Percentiles rank a stretch among this genome's conserved stretches.
These are phyloP conservation scores for Mycetomoellerius zeteki DNA, from an alignment of 1,140 invertebrate species.

Conservation along the genomic window DNA sequence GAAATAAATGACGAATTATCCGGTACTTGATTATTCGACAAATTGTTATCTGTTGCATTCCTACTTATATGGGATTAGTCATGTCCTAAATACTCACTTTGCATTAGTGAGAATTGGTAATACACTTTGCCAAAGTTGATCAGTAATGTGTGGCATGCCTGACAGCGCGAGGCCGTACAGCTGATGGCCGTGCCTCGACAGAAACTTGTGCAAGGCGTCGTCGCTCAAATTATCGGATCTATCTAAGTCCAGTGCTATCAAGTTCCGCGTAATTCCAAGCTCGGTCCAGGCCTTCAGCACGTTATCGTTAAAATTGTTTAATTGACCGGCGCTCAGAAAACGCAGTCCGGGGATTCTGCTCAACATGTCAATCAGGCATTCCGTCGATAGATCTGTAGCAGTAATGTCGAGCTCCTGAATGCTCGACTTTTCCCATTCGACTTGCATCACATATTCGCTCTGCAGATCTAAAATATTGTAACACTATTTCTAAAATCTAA, in stretches of 20 bases:
- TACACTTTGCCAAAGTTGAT: constrained; percentile 98
- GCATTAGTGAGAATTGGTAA: constrained; percentile 96
- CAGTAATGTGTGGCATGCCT: constrained; percentile 99
- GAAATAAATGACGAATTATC: no score
- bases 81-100: constrained; percentile 89
- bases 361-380: constrained; percentile 97
- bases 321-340: constrained; percentile 97
- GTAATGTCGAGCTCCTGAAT: constrained; percentile 98
- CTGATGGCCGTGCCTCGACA: constrained; percentile 95
- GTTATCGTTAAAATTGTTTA: constrained; percentile 98
- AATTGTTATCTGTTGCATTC: no score
- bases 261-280: constrained; percentile 93
- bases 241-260: constrained; percentile 97
- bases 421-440: constrained; percentile 99
- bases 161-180: constrained; percentile 95
- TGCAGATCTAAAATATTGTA: constrained; percentile 90
- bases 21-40: no score
- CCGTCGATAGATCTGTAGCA: constrained; percentile 97
- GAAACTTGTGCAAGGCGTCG: constrained; percentile 96
- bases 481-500: background rate
- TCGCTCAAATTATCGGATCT: constrained; percentile 98
- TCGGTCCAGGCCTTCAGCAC: constrained; percentile 97
- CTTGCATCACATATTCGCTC: constrained; percentile 96
- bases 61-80: constrained; percentile 7
- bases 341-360: constrained; percentile 94